Evolutionary conservation across 2,113 vertebrate genomes (phyloP).

Genomic region (Sorex fumeus): DNA sequence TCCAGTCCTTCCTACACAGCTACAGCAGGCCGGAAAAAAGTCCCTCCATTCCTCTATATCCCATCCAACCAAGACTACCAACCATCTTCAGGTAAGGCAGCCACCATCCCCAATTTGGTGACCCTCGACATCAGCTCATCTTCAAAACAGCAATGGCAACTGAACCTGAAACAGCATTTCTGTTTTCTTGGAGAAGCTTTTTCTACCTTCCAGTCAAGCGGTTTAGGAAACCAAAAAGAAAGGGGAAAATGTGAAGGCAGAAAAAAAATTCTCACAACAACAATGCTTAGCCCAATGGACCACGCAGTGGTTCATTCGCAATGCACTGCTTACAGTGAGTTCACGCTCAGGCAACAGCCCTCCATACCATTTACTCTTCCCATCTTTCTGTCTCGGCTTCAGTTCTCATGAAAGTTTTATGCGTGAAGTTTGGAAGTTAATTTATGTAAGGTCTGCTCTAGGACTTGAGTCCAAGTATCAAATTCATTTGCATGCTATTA

Average conservation of each 20-base stretch:
- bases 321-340: constrained; percentile 41
- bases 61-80: not conserved
- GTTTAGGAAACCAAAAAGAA: not conserved
- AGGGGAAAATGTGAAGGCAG: not conserved
- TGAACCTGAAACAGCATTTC: not conserved
- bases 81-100: not conserved
- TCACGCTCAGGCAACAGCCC: constrained; percentile 56
- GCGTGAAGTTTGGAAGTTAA: constrained; percentile 61
- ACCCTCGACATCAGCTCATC: not conserved
- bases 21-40: not conserved
- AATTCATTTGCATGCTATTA: constrained; percentile 74
- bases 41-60: constrained; percentile 44
- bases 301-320: constrained; percentile 43
- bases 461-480: constrained; percentile 77
- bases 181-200: not conserved
- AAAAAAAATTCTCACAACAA: constrained; percentile 54
- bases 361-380: constrained; percentile 41
- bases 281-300: constrained; percentile 66
- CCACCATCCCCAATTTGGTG: not conserved
- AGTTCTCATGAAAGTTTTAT: not conserved
- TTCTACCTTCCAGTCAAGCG: not conserved
- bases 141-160: constrained; percentile 16
- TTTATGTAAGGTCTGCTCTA: constrained; percentile 64
- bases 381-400: constrained; percentile 33
- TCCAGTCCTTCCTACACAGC: not conserved